These are phyloP conservation scores for Dipodomys ordii DNA, from an alignment of 2,113 vertebrate species.

Conservation along the genomic window DNA sequence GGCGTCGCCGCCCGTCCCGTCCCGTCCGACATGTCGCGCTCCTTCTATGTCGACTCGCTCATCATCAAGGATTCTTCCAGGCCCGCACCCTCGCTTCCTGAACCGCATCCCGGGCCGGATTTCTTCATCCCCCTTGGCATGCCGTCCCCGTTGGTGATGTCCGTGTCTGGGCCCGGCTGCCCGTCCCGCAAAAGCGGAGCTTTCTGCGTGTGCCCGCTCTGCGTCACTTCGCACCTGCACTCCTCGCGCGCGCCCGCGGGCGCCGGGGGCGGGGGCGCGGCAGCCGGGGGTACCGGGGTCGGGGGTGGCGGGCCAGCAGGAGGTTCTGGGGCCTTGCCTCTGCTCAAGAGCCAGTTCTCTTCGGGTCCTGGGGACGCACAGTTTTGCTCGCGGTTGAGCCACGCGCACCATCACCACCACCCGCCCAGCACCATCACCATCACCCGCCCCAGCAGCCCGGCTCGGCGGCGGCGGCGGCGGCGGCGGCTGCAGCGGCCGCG, in stretches of 20 bases:
- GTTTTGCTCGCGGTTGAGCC: constrained; percentile 92
- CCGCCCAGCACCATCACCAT: constrained; percentile 77
- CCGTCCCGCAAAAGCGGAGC: constrained; percentile 94
- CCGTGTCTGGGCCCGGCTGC: constrained; percentile 92
- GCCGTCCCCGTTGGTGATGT: constrained; percentile 95
- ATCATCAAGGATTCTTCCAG: constrained; percentile 97
- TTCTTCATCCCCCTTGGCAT: constrained; percentile 96
- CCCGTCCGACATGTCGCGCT: constrained; percentile 93
- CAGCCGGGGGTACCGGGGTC: constrained; percentile 79
- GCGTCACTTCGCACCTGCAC: constrained; percentile 97
- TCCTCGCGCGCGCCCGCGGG: constrained; percentile 85
- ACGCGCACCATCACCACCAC: constrained; percentile 84
- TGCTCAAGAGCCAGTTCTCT: constrained; percentile 94
- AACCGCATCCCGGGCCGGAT: constrained; percentile 92
- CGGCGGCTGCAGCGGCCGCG: constrained; percentile 79
- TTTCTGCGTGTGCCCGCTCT: constrained; percentile 97
- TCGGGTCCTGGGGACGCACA: constrained; percentile 88
- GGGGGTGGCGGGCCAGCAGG: constrained; percentile 81
- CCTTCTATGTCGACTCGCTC: constrained; percentile 98
- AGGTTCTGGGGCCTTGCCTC: constrained; percentile 88
- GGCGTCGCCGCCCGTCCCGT: neutral
- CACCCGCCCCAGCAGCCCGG: constrained; percentile 75
- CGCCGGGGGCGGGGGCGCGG: constrained; percentile 83
- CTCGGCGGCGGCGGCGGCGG: constrained; percentile 36
- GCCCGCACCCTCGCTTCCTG: constrained; percentile 87